A percentile compares a stretch with the other conserved stretches of the same genome.
phyloP scores from a whole-genome alignment of 2,888 invertebrate species.

The Glyphotaelius pellucidus region DNA sequence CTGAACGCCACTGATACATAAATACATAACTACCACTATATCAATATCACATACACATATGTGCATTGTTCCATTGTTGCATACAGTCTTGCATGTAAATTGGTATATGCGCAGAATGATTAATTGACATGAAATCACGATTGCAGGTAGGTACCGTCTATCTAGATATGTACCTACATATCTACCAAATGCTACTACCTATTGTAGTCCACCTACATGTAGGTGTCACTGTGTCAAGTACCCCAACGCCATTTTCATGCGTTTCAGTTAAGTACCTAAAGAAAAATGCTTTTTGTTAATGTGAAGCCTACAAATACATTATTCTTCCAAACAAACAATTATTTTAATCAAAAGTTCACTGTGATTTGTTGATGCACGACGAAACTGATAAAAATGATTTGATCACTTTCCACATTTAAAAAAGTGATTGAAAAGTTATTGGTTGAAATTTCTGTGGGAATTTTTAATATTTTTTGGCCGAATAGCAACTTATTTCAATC shows the following conservation, averaged over 20 bases:
- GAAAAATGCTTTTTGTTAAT: no score
- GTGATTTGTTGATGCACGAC: no score
- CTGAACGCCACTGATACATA: neutral
- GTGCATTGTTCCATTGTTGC: neutral
- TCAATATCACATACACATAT: neutral
- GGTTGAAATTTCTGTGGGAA: no score
- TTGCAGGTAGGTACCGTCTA: constrained; percentile 2
- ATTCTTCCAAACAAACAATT: no score
- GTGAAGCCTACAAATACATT: no score
- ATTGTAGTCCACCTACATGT: neutral
- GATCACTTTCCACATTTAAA: no score
- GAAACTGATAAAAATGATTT: no score
- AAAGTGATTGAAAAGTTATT: no score
- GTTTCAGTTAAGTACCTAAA: neutral
- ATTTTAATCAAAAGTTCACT: no score
- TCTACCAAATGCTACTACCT: neutral
- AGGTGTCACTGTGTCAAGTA: neutral
- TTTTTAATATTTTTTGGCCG: no score
- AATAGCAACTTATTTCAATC: no score
- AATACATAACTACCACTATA: neutral
- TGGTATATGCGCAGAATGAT: constrained; percentile 19
- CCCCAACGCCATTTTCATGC: neutral
- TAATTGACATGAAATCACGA: constrained; percentile 39
- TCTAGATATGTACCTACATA: neutral
- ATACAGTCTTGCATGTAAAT: neutral